Evolutionary conservation across 2,888 invertebrate genomes (phyloP), one percentile per base, ranked within the genome.

Genomic region (Thecocarcelia acutangulata): DNA sequence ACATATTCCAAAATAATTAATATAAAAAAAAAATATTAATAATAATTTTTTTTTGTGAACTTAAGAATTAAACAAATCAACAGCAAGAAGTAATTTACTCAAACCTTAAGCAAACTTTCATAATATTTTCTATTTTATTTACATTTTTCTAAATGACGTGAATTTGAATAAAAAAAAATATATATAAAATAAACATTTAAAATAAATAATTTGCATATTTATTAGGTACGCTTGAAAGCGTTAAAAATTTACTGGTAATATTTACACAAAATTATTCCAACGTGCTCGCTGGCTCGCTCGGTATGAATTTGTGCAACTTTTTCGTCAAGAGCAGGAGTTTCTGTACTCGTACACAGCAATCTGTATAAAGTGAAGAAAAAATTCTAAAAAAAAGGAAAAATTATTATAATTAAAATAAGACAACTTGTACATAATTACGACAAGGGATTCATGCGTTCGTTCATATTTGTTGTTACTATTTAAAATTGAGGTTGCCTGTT

Each of bases 341-440:
- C 0, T 58, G n/a, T 63, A 37, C 13, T 63, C 33, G n/a, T 63
- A 37, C 13, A 73, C 33, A 73, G n/a, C 44, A 54, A 73, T 52
- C 54, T 42, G 12, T 19, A 50, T 40, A 21, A 48, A 40, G 64
- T 54, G 54, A 24, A 54, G 46, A 52, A 66, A 58, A 48, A 19
- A 15, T 40, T 46, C 24, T 37, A 21, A 15, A 69, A 68, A 48
- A 75, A 48, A 63, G 24, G 52, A 59, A 72, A 56, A 66, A 78
- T 78, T 78, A 78, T 78, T 78, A 85, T 86, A 85, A 87, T 87
- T 85, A 88, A 86, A 85, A 87, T 86, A 88, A 88, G 88, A 88
- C 87, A 87, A 85, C 84, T 85, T 52, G 84, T 81, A 85, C 85
- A 86, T 88, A 87, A 88, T 88, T 88, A 88, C 80, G 83, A 61